These are phyloP conservation scores for Bembecia ichneumoniformis DNA, from an alignment of 2,888 invertebrate species.

Conservation along the genomic window DNA sequence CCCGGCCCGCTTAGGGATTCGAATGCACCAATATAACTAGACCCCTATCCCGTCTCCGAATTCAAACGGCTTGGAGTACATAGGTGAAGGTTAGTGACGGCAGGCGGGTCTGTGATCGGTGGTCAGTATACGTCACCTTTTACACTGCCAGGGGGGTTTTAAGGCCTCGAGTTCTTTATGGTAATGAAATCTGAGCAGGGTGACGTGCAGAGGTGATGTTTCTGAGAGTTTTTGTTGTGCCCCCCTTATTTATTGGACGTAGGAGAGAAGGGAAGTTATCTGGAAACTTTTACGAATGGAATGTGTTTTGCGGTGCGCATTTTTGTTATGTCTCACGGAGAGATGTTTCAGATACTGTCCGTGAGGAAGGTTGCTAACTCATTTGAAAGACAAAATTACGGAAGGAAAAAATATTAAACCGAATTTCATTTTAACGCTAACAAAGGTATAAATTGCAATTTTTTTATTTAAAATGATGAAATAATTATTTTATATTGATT, in stretches of 20 bases:
- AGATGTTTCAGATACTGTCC: too few relatives aligned
- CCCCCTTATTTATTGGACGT: slow-evolving; percentile 68
- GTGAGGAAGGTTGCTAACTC: too few relatives aligned
- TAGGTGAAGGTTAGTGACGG: neutral
- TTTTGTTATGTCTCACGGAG: slow-evolving; percentile 25
- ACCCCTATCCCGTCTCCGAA: slow-evolving; percentile 13
- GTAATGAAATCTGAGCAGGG: slow-evolving; percentile 73
- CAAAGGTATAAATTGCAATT: too few relatives aligned
- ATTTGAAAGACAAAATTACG: too few relatives aligned
- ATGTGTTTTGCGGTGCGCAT: slow-evolving; percentile 48
- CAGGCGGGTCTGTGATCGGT: slow-evolving; percentile 12
- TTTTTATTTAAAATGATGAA: too few relatives aligned
- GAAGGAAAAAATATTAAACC: too few relatives aligned
- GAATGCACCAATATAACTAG: slow-evolving; percentile 34
- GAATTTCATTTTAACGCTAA: too few relatives aligned
- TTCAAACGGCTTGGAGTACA: neutral
- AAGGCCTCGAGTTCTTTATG: slow-evolving; percentile 73
- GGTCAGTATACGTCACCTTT: slow-evolving; percentile 43
- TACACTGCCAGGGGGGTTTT: slow-evolving; percentile 67
- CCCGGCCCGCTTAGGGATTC: slow-evolving; percentile 51
- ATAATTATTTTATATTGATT: too few relatives aligned
- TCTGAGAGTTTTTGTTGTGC: slow-evolving; percentile 69
- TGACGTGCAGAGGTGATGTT: slow-evolving; percentile 69
- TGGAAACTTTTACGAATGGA: slow-evolving; percentile 54
- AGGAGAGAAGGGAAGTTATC: slow-evolving; percentile 53